A percentile compares a stretch with the other conserved stretches of the same genome.
Conservation (phyloP, 2,113 vertebrate genomes). For the Thunnus maccoyii region DNA sequence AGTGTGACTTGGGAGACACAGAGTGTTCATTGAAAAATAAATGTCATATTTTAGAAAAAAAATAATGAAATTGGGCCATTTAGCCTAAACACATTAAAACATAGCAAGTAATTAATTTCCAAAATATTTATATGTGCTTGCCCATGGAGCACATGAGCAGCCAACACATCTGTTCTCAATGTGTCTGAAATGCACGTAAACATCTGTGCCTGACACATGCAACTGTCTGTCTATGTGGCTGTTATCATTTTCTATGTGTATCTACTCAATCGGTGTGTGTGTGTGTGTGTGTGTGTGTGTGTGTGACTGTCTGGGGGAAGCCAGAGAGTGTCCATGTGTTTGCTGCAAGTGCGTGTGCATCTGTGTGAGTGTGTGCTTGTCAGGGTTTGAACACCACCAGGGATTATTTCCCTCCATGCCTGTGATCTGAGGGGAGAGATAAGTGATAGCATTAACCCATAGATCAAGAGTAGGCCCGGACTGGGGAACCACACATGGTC, state of each 20-base stretch:
- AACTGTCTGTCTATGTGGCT: constrained; percentile 15
- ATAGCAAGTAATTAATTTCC: too few relatives aligned
- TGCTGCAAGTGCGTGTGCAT: constrained; percentile 20
- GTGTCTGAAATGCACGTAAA: constrained; percentile 21
- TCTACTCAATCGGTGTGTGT: background rate
- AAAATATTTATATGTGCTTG: too few relatives aligned
- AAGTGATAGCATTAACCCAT: constrained; percentile 28
- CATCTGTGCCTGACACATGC: constrained; percentile 45
- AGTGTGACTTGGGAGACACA: too few relatives aligned
- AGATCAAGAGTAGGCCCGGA: constrained; percentile 12
- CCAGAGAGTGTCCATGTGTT: background rate
- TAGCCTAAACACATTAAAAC: too few relatives aligned
- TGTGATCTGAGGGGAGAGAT: constrained; percentile 23
- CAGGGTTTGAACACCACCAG: constrained; percentile 9
- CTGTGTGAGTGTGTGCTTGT: constrained; percentile 15
- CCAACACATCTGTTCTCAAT: constrained; percentile 45
- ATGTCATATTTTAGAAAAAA: too few relatives aligned
- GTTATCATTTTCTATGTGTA: constrained; percentile 10
- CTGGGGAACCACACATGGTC: constrained; percentile 35
- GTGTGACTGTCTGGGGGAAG: background rate
- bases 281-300: background rate
- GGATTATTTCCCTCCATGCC: constrained; percentile 20
- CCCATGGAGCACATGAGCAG: background rate
- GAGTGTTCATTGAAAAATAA: too few relatives aligned
- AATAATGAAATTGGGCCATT: too few relatives aligned